Conservation (phyloP, 2,113 vertebrate species). For the Mesitornis unicolor region DNA sequence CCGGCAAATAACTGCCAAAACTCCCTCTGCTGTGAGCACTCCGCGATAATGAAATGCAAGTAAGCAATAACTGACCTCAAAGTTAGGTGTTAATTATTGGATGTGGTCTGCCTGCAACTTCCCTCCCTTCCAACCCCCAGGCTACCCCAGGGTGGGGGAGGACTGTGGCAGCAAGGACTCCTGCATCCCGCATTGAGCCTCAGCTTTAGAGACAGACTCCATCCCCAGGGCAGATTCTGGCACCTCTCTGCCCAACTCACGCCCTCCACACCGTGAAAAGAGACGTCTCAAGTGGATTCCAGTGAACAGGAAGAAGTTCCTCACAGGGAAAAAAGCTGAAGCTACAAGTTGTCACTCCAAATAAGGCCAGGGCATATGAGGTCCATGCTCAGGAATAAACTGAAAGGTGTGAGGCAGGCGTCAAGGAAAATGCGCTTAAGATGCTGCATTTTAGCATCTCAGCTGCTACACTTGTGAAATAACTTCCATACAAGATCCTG, state of each 20-base stretch:
- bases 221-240: fast-evolving
- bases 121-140: not conserved
- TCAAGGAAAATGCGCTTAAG: not conserved
- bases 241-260: not conserved
- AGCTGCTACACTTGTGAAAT: not conserved
- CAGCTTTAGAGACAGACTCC: not conserved
- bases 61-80: conserved; percentile 60
- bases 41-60: conserved; percentile 65
- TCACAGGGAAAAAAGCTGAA: not conserved
- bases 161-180: not conserved
- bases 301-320: not conserved
- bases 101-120: conserved; percentile 5
- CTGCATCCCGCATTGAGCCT: not conserved
- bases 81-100: conserved; percentile 61
- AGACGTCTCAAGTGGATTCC: not conserved
- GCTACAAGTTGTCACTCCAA: not conserved
- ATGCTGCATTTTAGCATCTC: not conserved
- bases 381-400: not conserved
- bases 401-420: not conserved
- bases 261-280: not conserved
- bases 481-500: not conserved
- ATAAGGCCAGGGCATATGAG: not conserved
- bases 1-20: conserved; percentile 57
- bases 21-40: conserved; percentile 48
- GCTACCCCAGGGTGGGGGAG: not conserved